Conservation (phyloP, 2,888 invertebrate genomes). For the Hymenopus coronatus region DNA sequence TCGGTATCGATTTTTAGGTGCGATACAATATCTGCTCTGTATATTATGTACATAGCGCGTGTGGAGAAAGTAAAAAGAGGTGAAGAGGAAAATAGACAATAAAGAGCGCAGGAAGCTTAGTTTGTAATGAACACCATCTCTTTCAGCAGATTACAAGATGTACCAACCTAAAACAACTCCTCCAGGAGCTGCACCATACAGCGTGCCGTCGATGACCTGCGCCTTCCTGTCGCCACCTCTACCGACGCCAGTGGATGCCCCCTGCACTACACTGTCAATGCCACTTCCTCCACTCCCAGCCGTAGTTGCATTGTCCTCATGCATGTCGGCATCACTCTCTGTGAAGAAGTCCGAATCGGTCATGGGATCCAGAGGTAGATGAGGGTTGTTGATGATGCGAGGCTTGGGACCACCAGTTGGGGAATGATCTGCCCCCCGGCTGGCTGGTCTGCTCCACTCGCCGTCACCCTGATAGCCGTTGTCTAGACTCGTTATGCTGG, state of each 20-base stretch:
- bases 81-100: too few species aligned
- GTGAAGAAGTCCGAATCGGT: slow-evolving; percentile 90
- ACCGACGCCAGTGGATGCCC: slow-evolving; percentile 53
- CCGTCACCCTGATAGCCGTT: slow-evolving; percentile 93
- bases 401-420: slow-evolving; percentile 54
- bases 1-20: too few species aligned
- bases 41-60: too few species aligned
- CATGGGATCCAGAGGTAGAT: slow-evolving; percentile 60
- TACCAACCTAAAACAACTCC: not conserved
- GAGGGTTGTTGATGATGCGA: slow-evolving; percentile 31
- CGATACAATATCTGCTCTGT: too few species aligned
- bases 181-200: slow-evolving; percentile 59
- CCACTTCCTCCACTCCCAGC: slow-evolving; percentile 57
- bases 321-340: slow-evolving; percentile 84
- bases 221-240: slow-evolving; percentile 69
- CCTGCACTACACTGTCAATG: slow-evolving; percentile 52
- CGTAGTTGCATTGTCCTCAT: slow-evolving; percentile 55
- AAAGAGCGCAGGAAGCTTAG: too few species aligned
- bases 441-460: slow-evolving; percentile 83
- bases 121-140: too few species aligned
- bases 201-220: slow-evolving; percentile 84
- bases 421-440: slow-evolving; percentile 75
- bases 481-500: slow-evolving; percentile 88
- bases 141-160: too few species aligned
- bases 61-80: too few species aligned